phyloP scores from a whole-genome alignment of 2,888 invertebrate genomes.

The Pandemis cinnamomeana region DNA sequence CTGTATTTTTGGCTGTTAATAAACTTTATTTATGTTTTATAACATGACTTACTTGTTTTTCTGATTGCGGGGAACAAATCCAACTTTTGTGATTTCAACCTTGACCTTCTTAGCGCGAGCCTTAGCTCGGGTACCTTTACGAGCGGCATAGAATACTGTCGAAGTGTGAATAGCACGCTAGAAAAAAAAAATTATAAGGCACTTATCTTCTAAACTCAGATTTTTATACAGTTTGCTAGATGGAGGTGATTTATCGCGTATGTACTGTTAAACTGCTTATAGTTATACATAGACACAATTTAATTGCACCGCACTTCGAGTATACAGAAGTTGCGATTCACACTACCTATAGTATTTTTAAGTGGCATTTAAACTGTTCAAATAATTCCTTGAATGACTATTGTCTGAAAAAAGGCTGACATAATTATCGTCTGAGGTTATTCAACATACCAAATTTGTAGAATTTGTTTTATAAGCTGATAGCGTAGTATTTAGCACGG shows the following conservation, averaged over 20 bases:
- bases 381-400: not conserved
- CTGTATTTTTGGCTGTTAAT: no score
- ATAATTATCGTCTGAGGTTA: not conserved
- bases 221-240: no score
- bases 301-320: no score
- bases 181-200: conserved; percentile 44
- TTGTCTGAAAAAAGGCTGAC: not conserved
- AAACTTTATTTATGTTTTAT: conserved; percentile 8
- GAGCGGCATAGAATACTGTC: conserved; percentile 88
- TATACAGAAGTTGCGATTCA: no score
- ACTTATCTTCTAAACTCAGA: no score
- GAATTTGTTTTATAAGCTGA: conserved; percentile 61
- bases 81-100: conserved; percentile 89
- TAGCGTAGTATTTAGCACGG: conserved; percentile 62
- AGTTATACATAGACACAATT: no score
- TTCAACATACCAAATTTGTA: conserved; percentile 63
- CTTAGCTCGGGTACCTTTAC: conserved; percentile 92
- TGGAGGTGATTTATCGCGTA: no score
- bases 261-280: no score
- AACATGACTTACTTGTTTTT: conserved; percentile 74
- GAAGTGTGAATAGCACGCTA: conserved; percentile 83
- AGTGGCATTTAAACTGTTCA: not conserved
- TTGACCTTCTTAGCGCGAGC: conserved; percentile 91
- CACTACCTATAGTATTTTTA: not conserved
- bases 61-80: conserved; percentile 89